Evolutionary conservation across 53 echinoderm and acorn worm genomes (phyloP), one percentile per base, ranked within the genome.

Genomic region (Actinopyga echinites): DNA sequence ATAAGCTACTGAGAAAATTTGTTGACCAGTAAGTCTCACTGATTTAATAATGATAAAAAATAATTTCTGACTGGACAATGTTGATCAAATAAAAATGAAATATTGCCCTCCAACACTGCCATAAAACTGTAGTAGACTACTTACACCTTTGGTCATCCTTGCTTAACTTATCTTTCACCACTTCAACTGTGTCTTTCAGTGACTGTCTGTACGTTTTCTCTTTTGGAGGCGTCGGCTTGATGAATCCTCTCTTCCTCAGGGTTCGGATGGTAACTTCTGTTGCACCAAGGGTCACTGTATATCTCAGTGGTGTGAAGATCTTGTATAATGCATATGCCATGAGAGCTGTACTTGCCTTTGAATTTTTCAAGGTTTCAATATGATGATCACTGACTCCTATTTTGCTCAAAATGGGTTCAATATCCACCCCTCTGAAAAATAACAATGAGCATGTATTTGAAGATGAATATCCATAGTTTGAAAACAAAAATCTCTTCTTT

Each of bases 271-370:
- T 93, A 59, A 95, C 75, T 82, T 93, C 93, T 0, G 96, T 93
- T 7, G 93, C 93, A 1, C 89, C 96, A 5, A 95, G 64, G 0
- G 96, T 95, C 65, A 95, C 65, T 1, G 96, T 95, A 93, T 95
- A 95, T 28, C 96, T 91, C 36, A 93, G 44, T n/a, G 96, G 96
- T 7, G 96, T 95, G 75, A 91, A 89, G 65, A 93, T 89, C 85
- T 95, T 95, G 90, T 95, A 95, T 53, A 95, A 86, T 23, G 96
- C 96, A 64, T 95, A 95, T 21, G 96, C 96, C 90, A 93, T 91
- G 71, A 95, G 83, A 65, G 93, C 90, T 42, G 86, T 89, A 68
- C 96, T 95, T 28, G 96, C 96, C 21, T 85, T 89, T 8, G 96
- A 93, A 58, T 84, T 91, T 32, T 94, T 86, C 31, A 95, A 58